phyloP scores from a whole-genome alignment of 2,113 vertebrate genomes.

The Colinus virginianus region DNA sequence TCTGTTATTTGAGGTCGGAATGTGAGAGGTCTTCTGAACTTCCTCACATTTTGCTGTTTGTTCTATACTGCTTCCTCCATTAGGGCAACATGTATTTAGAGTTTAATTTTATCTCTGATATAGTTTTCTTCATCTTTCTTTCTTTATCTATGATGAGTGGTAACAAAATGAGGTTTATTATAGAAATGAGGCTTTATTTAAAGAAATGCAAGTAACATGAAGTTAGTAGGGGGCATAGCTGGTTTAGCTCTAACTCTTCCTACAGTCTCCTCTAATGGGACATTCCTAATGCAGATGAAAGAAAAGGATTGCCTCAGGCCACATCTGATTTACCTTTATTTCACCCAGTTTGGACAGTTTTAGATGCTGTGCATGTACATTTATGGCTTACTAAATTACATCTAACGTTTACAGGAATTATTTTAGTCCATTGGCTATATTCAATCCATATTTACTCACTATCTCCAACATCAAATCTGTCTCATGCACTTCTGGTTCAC shows the following conservation, averaged over 20 bases:
- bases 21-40: neutral
- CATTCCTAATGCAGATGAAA: constrained; percentile 24
- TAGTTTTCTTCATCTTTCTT: neutral
- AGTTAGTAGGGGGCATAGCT: neutral
- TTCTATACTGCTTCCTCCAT: neutral
- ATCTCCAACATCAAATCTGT: neutral
- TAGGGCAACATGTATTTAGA: neutral
- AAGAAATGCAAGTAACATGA: neutral
- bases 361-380: neutral
- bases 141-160: neutral
- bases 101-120: neutral
- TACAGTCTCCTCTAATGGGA: neutral
- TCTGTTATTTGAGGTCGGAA: neutral
- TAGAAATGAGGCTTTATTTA: neutral
- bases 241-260: neutral
- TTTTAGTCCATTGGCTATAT: neutral
- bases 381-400: neutral
- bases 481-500: neutral
- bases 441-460: neutral
- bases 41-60: neutral
- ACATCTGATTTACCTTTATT: constrained; percentile 20
- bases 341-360: neutral
- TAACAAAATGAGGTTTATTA: neutral
- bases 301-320: neutral
- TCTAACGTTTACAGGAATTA: neutral